Evolutionary conservation across 2,113 vertebrate genomes (phyloP).

Genomic region (Narcine bancroftii): DNA sequence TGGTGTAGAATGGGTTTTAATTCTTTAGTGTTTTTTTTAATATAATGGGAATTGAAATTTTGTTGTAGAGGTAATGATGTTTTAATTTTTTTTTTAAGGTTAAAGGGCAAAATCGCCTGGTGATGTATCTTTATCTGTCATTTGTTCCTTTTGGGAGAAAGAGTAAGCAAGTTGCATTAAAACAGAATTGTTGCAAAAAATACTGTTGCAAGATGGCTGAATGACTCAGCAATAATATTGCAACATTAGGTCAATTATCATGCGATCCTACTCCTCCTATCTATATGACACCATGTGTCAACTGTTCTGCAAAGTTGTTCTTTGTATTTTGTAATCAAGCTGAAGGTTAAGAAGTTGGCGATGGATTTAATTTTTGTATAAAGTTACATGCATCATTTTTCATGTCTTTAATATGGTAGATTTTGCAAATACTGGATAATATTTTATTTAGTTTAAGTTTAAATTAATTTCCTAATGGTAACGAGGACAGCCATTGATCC

Average conservation of each 20-base stretch:
- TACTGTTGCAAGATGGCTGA: not conserved
- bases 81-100: not conserved
- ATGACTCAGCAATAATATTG: slow-evolving; percentile 1
- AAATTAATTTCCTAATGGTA: no score
- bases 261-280: not conserved
- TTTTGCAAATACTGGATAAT: not conserved
- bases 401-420: not conserved
- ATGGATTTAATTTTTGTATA: not conserved
- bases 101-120: no score
- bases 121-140: not conserved
- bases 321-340: not conserved
- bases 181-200: not conserved
- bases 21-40: not conserved
- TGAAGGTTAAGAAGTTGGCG: not conserved
- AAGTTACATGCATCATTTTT: not conserved
- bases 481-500: no score
- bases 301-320: not conserved
- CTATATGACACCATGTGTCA: not conserved
- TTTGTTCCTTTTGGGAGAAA: not conserved
- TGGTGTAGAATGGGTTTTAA: not conserved
- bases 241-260: not conserved
- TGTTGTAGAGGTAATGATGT: not conserved
- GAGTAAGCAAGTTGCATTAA: not conserved
- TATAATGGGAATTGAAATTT: no score
- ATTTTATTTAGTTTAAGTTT: not conserved